A percentile compares a stretch with the other conserved stretches of the same genome.
Evolutionary conservation across 2,888 invertebrate genomes (phyloP).

Genomic region (Diarsia brunnea): DNA sequence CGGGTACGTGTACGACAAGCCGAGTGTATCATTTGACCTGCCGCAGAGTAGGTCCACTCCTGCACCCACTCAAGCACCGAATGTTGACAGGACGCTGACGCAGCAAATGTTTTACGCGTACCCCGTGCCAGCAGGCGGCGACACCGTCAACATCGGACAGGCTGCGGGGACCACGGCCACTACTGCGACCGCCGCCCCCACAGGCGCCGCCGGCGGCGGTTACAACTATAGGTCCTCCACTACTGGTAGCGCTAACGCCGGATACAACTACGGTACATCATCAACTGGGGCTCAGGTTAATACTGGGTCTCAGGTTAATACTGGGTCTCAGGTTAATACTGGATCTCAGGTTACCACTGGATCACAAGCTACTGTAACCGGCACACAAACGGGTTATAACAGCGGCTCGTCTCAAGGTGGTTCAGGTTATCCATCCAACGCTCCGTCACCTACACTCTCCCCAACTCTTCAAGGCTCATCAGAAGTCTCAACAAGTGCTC

Average conservation of each 20-base stretch:
- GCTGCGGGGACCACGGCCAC: conserved; percentile 65
- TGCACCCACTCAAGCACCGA: conserved; percentile 81
- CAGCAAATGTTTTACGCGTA: conserved; percentile 88
- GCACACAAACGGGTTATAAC: conserved; percentile 30
- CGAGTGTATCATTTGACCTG: conserved; percentile 84
- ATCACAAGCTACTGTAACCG: conserved; percentile 36
- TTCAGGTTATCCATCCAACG: conserved; percentile 69
- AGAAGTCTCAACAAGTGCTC: conserved; percentile 80
- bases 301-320: conserved; percentile 43
- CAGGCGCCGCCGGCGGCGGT: conserved; percentile 42
- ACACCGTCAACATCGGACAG: conserved; percentile 75
- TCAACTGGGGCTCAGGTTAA: conserved; percentile 50
- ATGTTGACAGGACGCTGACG: conserved; percentile 83
- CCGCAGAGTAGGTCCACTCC: conserved; percentile 75
- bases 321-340: conserved; percentile 11
- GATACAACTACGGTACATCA: conserved; percentile 74
- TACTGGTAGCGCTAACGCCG: conserved; percentile 44
- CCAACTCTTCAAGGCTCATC: conserved; percentile 53
- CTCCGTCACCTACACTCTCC: conserved; percentile 59
- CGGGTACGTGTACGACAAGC: conserved; percentile 87
- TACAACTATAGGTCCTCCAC: conserved; percentile 61
- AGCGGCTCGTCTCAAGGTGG: conserved; percentile 41
- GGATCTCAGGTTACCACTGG: conserved; percentile 50
- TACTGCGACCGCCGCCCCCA: conserved; percentile 30
- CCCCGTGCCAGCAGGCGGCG: conserved; percentile 77